These are phyloP conservation scores for Schizaphis graminum DNA, from an alignment of 2,888 invertebrate genomes.

Conservation along the genomic window DNA sequence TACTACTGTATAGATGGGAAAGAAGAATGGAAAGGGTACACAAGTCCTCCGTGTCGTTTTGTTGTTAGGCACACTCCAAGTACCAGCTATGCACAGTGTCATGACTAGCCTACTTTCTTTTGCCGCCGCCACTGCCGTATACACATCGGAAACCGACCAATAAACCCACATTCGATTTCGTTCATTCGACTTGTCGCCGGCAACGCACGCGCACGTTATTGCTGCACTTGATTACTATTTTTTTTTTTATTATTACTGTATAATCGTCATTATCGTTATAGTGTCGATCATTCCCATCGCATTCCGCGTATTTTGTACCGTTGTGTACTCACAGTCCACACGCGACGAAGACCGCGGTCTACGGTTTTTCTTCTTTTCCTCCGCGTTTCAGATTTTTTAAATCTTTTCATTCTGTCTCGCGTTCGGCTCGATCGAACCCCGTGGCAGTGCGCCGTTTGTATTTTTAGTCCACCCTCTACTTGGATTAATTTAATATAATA, in stretches of 20 bases:
- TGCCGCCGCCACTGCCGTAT: slow-evolving; percentile 41
- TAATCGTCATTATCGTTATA: background rate
- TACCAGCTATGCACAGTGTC: background rate
- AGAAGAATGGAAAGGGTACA: slow-evolving; percentile 26
- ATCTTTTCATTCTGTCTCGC: background rate
- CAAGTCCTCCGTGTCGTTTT: slow-evolving; percentile 37
- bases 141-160: slow-evolving; percentile 62
- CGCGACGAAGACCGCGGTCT: background rate
- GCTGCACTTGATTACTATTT: background rate
- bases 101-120: slow-evolving; percentile 62
- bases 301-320: slow-evolving; percentile 12
- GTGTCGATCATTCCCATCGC: background rate
- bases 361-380: background rate
- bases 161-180: slow-evolving; percentile 66
- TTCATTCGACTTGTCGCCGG: slow-evolving; percentile 60
- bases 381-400: background rate
- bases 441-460: background rate
- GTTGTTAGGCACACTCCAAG: slow-evolving; percentile 19
- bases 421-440: background rate
- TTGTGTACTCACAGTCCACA: background rate
- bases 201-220: slow-evolving; percentile 32
- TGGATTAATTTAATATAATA: background rate
- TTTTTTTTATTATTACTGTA: background rate
- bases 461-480: background rate
- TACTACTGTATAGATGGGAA: background rate